phyloP scores from a whole-genome alignment of 2,113 vertebrate species.

The Raja brachyura region DNA sequence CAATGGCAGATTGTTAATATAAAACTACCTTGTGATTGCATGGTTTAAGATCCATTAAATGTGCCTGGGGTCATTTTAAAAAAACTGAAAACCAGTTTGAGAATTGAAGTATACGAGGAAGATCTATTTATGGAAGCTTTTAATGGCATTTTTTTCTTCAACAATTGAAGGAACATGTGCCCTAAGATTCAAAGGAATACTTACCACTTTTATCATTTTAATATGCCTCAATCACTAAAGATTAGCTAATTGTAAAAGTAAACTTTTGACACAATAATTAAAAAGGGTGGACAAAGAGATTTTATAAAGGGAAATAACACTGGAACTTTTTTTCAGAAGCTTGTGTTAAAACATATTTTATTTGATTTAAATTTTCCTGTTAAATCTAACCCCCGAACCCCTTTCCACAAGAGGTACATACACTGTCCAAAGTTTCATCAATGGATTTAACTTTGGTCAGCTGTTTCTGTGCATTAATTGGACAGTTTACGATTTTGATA shows the following conservation, averaged over 20 bases:
- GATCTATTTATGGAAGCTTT: constrained; percentile 20
- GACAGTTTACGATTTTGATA: no score
- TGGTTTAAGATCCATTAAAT: constrained; percentile 29
- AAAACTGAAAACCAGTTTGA: neutral
- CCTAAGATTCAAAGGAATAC: neutral
- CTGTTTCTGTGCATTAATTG: no score
- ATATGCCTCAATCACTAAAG: neutral
- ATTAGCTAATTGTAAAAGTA: neutral
- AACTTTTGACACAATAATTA: neutral
- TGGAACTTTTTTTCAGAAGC: neutral
- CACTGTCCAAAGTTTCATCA: no score
- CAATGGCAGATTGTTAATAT: constrained; percentile 18
- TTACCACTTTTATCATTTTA: neutral
- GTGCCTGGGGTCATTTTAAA: constrained; percentile 17
- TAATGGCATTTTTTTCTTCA: neutral
- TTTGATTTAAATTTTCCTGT: neutral
- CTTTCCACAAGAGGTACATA: no score
- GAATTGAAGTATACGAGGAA: neutral
- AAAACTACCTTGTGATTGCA: constrained; percentile 16
- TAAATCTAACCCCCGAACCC: neutral
- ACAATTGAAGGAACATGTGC: neutral
- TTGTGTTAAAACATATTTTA: neutral
- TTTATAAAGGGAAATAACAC: neutral
- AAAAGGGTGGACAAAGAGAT: neutral
- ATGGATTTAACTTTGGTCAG: no score